Percentiles rank a stretch among this genome's conserved stretches.
Evolutionary conservation across 2,113 vertebrate species (phyloP).

Genomic region (Etheostoma spectabile): DNA sequence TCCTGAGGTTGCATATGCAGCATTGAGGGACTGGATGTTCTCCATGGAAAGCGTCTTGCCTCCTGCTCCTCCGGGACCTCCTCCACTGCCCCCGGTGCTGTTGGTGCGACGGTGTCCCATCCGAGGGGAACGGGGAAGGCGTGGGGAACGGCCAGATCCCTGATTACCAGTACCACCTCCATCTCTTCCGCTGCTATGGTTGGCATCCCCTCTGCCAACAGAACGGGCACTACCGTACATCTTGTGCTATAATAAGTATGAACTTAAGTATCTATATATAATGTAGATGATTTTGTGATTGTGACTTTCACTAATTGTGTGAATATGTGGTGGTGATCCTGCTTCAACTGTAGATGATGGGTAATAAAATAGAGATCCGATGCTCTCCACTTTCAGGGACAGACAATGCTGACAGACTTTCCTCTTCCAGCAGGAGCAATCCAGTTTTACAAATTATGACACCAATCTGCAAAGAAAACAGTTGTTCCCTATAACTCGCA

Average conservation of each 20-base stretch:
- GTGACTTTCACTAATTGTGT: constrained; percentile 4
- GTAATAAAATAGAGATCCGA: constrained; percentile 34
- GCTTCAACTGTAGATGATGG: constrained; percentile 47
- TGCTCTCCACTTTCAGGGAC: constrained; percentile 26
- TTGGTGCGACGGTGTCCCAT: constrained; percentile 97
- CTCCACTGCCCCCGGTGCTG: constrained; percentile 94
- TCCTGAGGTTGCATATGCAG: constrained; percentile 95
- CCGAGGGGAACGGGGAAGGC: constrained; percentile 95
- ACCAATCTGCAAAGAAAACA: constrained; percentile 66
- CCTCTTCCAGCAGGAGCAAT: constrained; percentile 27
- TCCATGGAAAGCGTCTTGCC: constrained; percentile 99
- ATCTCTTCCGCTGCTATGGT: constrained; percentile 83
- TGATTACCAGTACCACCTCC: constrained; percentile 80
- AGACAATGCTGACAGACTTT: constrained; percentile 15
- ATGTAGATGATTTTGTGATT: background rate
- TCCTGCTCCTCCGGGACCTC: constrained; percentile 87
- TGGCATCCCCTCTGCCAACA: constrained; percentile 92
- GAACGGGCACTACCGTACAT: constrained; percentile 98
- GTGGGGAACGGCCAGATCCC: constrained; percentile 94
- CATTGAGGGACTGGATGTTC: constrained; percentile 98
- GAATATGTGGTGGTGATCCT: constrained; percentile 12
- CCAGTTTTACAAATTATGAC: constrained; percentile 28
- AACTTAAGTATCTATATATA: background rate
- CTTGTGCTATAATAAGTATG: constrained; percentile 40
- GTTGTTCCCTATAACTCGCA: background rate